These are phyloP conservation scores for Agrotis clavis DNA, from an alignment of 2,888 invertebrate genomes.

Conservation along the genomic window DNA sequence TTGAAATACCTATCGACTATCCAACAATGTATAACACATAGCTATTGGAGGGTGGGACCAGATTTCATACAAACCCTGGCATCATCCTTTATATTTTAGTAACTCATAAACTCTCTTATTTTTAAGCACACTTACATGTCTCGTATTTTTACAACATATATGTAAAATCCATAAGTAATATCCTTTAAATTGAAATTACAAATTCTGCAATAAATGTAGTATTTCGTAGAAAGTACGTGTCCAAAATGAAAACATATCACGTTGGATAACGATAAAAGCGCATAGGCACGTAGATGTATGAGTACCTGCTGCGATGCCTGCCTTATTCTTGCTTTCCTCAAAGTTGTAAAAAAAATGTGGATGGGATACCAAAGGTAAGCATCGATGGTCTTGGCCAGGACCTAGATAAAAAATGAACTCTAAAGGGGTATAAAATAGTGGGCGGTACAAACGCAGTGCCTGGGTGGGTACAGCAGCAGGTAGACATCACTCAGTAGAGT, in stretches of 20 bases:
- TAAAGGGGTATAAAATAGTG: neutral
- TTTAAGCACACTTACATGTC: too few species aligned
- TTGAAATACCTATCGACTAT: too few species aligned
- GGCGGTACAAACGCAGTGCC: neutral
- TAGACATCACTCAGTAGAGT: neutral
- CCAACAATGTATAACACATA: too few species aligned
- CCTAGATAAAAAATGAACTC: neutral
- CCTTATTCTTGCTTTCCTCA: neutral
- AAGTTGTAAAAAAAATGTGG: neutral
- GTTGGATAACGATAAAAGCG: constrained; percentile 57
- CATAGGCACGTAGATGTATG: constrained; percentile 64
- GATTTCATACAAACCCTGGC: too few species aligned
- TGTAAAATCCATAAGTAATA: neutral
- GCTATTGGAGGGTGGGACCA: too few species aligned
- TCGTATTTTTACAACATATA: constrained; percentile 5
- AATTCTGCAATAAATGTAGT: constrained; percentile 38
- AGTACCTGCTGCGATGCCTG: too few species aligned
- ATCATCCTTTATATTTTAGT: too few species aligned
- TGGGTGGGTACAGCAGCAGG: neutral
- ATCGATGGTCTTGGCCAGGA: neutral
- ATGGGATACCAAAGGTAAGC: neutral
- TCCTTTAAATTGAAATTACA: constrained; percentile 2
- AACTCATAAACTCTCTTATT: too few species aligned
- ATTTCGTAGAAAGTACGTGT: constrained; percentile 66
- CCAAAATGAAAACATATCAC: constrained; percentile 56